Conservation (phyloP, 2,888 invertebrate species). For the Drosophila kanekoi region DNA sequence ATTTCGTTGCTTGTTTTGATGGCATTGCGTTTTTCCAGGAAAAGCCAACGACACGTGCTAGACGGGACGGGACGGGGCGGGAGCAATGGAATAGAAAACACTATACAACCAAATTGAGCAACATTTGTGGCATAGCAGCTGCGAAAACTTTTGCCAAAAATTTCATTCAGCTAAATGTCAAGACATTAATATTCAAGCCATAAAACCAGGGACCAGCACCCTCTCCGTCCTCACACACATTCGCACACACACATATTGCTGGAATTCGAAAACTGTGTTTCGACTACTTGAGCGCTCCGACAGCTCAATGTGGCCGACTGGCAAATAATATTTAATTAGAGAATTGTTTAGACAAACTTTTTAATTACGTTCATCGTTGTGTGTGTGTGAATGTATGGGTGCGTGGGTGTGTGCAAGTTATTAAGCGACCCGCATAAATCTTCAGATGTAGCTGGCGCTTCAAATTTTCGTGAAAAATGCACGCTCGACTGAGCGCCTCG, state of each 20-base stretch:
- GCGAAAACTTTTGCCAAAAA: slow-evolving; percentile 51
- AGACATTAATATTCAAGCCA: slow-evolving; percentile 75
- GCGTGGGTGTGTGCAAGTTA: slow-evolving; percentile 34
- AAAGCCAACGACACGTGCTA: slow-evolving; percentile 37
- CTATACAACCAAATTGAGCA: slow-evolving; percentile 71
- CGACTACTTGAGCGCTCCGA: slow-evolving; percentile 34
- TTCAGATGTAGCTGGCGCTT: slow-evolving; percentile 42
- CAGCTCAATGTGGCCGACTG: slow-evolving; percentile 69
- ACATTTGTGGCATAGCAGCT: slow-evolving; percentile 69
- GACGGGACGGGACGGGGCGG: neutral
- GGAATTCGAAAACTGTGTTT: slow-evolving; percentile 43
- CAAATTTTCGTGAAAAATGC: slow-evolving; percentile 58
- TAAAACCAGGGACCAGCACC: slow-evolving; percentile 10
- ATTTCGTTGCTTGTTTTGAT: slow-evolving; percentile 47
- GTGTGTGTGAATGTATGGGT: slow-evolving; percentile 3
- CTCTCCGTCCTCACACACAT: neutral
- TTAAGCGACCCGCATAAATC: slow-evolving; percentile 74
- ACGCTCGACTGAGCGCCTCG: slow-evolving; percentile 37
- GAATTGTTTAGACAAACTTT: slow-evolving; percentile 79
- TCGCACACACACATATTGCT: slow-evolving; percentile 26
- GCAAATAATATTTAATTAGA: slow-evolving; percentile 78
- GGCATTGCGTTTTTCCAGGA: slow-evolving; percentile 36
- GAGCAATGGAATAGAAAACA: slow-evolving; percentile 19
- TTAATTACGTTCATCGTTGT: slow-evolving; percentile 65
- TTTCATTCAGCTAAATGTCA: slow-evolving; percentile 64